Conservation (phyloP, 2,888 invertebrate species). For the Pammene aurita region DNA sequence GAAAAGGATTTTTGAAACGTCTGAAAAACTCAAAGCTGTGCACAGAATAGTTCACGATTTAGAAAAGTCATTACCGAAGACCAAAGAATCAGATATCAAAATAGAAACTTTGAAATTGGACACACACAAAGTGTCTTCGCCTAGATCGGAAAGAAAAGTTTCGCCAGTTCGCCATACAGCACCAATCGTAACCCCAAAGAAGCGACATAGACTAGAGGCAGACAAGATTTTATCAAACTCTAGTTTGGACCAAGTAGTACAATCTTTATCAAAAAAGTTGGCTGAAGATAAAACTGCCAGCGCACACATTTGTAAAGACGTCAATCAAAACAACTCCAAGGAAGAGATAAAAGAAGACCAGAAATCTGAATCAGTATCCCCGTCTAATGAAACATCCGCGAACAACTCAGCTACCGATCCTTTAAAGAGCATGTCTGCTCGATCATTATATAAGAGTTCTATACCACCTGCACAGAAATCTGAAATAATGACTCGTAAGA, state of each 20-base stretch:
- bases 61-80: slow-evolving; percentile 74
- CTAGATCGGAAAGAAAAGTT: slow-evolving; percentile 68
- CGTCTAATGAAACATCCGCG: slow-evolving; percentile 49
- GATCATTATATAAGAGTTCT: slow-evolving; percentile 76
- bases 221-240: slow-evolving; percentile 73
- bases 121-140: slow-evolving; percentile 64
- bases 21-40: slow-evolving; percentile 78
- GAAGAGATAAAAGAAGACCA: slow-evolving; percentile 62
- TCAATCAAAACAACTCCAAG: slow-evolving; percentile 63
- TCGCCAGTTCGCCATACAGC: slow-evolving; percentile 70
- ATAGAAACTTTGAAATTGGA: slow-evolving; percentile 64
- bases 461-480: slow-evolving; percentile 79
- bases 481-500: slow-evolving; percentile 85
- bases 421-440: slow-evolving; percentile 78
- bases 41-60: slow-evolving; percentile 78
- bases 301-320: slow-evolving; percentile 56
- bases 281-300: slow-evolving; percentile 68
- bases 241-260: slow-evolving; percentile 76
- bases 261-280: slow-evolving; percentile 77
- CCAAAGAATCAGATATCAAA: slow-evolving; percentile 68
- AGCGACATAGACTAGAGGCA: slow-evolving; percentile 87
- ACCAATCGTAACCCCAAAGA: slow-evolving; percentile 87
- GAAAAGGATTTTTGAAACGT: slow-evolving; percentile 79
- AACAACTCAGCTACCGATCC: slow-evolving; percentile 65
- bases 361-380: slow-evolving; percentile 49